Percentiles rank a stretch among this genome's conserved stretches.
Conservation (phyloP, 2,113 vertebrate species). For the Potamarius usumacintae region DNA sequence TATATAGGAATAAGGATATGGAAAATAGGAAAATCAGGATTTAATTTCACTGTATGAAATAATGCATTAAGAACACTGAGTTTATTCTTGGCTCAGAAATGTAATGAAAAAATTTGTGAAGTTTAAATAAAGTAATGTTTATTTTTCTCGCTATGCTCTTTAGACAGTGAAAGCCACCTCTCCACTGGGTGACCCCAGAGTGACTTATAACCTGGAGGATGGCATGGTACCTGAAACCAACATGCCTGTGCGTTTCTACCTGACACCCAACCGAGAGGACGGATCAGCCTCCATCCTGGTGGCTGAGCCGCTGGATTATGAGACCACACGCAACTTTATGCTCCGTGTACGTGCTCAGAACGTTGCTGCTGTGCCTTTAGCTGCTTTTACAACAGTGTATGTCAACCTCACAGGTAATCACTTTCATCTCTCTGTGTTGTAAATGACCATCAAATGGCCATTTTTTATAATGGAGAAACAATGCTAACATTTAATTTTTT, state of each 20-base stretch:
- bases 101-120: neutral
- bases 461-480: neutral
- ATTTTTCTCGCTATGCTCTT: neutral
- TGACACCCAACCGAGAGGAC: conserved; percentile 85
- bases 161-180: conserved; percentile 87
- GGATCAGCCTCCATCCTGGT: conserved; percentile 84
- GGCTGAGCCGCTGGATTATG: conserved; percentile 85
- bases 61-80: neutral
- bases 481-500: neutral
- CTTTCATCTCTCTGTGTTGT: neutral
- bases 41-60: neutral
- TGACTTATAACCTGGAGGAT: conserved; percentile 86
- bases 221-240: conserved; percentile 86
- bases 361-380: conserved; percentile 82
- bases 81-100: neutral
- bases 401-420: conserved; percentile 82
- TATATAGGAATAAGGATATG: neutral
- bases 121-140: neutral
- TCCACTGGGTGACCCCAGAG: conserved; percentile 81
- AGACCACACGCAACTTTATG: conserved; percentile 81
- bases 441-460: neutral
- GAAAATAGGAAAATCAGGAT: neutral
- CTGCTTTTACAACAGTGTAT: conserved; percentile 78
- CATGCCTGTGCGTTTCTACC: conserved; percentile 86
- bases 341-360: conserved; percentile 84